Percentiles rank a stretch among this genome's conserved stretches.
phyloP scores from a whole-genome alignment of 2,113 vertebrate species.

The Ophiodon elongatus region DNA sequence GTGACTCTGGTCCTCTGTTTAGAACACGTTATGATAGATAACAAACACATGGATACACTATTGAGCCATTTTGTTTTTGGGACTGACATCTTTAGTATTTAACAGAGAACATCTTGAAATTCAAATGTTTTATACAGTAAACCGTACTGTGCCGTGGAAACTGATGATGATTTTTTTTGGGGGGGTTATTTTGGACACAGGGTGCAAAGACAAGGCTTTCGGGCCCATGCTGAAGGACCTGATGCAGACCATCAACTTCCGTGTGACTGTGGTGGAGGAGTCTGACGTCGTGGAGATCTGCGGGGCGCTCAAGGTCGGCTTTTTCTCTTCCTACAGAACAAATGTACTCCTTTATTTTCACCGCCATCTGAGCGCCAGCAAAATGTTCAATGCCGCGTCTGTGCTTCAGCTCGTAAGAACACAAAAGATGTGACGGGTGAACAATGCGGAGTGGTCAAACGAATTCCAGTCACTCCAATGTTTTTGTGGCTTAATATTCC shows the following conservation, averaged over 20 bases:
- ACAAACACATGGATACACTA: background rate
- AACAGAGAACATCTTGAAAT: background rate
- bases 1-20: background rate
- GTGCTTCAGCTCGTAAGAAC: background rate
- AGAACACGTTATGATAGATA: background rate
- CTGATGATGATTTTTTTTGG: background rate
- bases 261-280: constrained; percentile 93
- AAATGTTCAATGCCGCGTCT: background rate
- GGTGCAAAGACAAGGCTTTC: constrained; percentile 87
- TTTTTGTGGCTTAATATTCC: background rate
- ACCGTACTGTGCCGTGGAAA: background rate
- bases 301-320: constrained; percentile 93
- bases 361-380: too few relatives aligned
- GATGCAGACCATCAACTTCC: constrained; percentile 95
- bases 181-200: constrained; percentile 71
- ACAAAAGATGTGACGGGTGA: background rate
- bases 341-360: background rate
- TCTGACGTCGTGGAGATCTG: constrained; percentile 97
- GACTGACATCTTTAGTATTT: background rate
- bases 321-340: background rate
- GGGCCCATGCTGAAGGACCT: constrained; percentile 91
- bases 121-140: background rate
- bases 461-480: background rate
- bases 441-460: background rate
- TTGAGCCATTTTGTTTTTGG: background rate